phyloP scores from a whole-genome alignment of 2,797 vertebrate genomes.

The Paratrypauchen microcephalus region DNA sequence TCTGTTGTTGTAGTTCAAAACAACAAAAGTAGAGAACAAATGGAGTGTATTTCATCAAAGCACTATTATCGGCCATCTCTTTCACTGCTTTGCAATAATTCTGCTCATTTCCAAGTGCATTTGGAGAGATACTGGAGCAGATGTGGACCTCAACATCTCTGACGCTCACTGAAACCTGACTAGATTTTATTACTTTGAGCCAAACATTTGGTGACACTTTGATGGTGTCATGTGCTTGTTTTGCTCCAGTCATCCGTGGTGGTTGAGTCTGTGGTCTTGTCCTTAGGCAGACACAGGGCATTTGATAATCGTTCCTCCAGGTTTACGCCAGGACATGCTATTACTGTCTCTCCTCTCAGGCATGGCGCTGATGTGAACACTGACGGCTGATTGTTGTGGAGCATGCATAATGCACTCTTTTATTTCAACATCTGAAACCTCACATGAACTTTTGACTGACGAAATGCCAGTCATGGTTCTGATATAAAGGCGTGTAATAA shows the following conservation, averaged over 20 bases:
- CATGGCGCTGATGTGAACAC: slow-evolving; percentile 13
- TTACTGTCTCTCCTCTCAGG: slow-evolving; percentile 38
- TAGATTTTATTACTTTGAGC: background rate
- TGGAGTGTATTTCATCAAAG: slow-evolving; percentile 31
- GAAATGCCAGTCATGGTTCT: slow-evolving; percentile 1
- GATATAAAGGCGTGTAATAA: background rate
- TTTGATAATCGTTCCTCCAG: slow-evolving; percentile 37
- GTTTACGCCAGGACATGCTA: slow-evolving; percentile 48
- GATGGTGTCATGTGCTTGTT: slow-evolving; percentile 4
- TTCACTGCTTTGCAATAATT: slow-evolving; percentile 30
- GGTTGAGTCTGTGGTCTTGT: slow-evolving; percentile 16
- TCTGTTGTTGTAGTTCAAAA: slow-evolving; percentile 13
- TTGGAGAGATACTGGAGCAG: slow-evolving; percentile 5
- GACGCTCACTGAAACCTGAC: slow-evolving; percentile 15
- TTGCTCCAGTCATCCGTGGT: slow-evolving; percentile 21
- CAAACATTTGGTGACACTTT: background rate
- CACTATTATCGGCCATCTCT: slow-evolving; percentile 17
- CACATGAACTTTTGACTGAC: background rate
- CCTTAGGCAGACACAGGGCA: slow-evolving; percentile 12
- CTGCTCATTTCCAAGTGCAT: slow-evolving; percentile 25
- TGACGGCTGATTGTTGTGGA: slow-evolving; percentile 1
- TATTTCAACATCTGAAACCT: slow-evolving; percentile 7
- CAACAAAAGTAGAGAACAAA: slow-evolving; percentile 12
- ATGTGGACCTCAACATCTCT: slow-evolving; percentile 15
- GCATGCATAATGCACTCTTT: slow-evolving; percentile 8